These are phyloP conservation scores for Porites australiensis DNA, from an alignment of 64 coral and sea anemone genomes.

Conservation along the genomic window DNA sequence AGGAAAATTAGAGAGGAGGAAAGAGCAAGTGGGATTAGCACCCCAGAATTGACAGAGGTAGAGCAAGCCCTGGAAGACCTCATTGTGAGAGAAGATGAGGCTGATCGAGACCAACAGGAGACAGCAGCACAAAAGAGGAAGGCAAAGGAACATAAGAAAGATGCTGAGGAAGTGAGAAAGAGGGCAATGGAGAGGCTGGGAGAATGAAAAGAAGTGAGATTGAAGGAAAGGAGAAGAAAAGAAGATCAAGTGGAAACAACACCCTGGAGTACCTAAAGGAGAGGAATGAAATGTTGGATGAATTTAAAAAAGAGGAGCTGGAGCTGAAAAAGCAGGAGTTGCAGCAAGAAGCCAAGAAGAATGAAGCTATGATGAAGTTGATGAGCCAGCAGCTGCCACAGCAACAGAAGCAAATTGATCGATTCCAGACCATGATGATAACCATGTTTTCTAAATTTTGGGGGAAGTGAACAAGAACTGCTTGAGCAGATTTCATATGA, in stretches of 20 bases:
- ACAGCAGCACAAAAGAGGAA: conserved; percentile 36
- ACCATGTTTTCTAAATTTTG: too few relatives aligned
- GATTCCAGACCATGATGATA: too few relatives aligned
- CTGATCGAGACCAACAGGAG: conserved; percentile 32
- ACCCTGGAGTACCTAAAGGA: conserved; percentile 51
- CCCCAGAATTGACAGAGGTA: conserved; percentile 39
- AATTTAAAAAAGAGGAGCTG: conserved; percentile 51
- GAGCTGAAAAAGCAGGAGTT: too few relatives aligned
- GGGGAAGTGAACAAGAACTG: too few relatives aligned
- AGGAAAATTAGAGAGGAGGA: too few relatives aligned
- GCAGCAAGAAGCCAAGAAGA: too few relatives aligned
- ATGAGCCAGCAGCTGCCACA: too few relatives aligned
- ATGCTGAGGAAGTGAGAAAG: conserved; percentile 64
- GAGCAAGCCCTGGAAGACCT: conserved; percentile 41
- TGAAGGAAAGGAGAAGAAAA: conserved; percentile 54
- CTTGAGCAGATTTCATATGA: too few relatives aligned
- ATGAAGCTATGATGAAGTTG: too few relatives aligned
- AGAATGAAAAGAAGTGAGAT: conserved; percentile 35
- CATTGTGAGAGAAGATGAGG: conserved; percentile 38
- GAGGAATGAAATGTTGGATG: conserved; percentile 58
- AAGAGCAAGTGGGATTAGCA: conserved; percentile 38
- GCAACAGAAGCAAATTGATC: too few relatives aligned
- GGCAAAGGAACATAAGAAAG: conserved; percentile 56
- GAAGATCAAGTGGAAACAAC: conserved; percentile 51
- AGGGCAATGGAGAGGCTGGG: conserved; percentile 54